These are phyloP conservation scores for Aphidius gifuensis DNA, from an alignment of 1,140 invertebrate species.

Conservation along the genomic window DNA sequence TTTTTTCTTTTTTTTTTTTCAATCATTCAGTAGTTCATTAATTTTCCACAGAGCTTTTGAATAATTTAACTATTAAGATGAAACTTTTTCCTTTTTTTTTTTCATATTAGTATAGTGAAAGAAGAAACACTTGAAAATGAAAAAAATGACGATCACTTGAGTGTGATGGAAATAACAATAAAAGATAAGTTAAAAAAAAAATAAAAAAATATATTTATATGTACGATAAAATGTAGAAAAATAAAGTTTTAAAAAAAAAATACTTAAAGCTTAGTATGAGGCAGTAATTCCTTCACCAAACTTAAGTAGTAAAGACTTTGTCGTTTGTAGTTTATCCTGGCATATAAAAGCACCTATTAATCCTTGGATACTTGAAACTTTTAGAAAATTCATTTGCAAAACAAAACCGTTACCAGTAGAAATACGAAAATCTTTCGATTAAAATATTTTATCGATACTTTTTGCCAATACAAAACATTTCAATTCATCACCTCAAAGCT, in stretches of 20 bases:
- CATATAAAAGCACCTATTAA: conserved; percentile 16
- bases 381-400: conserved; percentile 20
- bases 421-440: conserved; percentile 13
- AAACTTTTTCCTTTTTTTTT: conserved; percentile 23
- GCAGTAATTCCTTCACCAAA: too few species aligned
- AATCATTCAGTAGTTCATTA: too few species aligned
- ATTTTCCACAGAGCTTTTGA: conserved; percentile 27
- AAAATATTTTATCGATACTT: conserved; percentile 7
- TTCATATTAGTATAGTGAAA: conserved; percentile 9
- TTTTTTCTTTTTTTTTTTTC: too few species aligned
- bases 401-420: conserved; percentile 12
- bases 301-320: conserved; percentile 15
- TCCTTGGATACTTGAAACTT: conserved; percentile 18
- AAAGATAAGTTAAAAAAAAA: not conserved
- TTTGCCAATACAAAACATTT: too few species aligned
- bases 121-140: conserved; percentile 8
- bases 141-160: conserved; percentile 29
- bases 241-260: not conserved
- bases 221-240: conserved; percentile 1
- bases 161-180: conserved; percentile 20
- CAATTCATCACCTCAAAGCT: not conserved
- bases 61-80: conserved; percentile 45
- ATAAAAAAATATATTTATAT: conserved; percentile 2
- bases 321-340: conserved; percentile 14
- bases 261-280: too few species aligned